Evolutionary conservation across 1,140 invertebrate genomes (phyloP).

Genomic region (Leucophenga varia): DNA sequence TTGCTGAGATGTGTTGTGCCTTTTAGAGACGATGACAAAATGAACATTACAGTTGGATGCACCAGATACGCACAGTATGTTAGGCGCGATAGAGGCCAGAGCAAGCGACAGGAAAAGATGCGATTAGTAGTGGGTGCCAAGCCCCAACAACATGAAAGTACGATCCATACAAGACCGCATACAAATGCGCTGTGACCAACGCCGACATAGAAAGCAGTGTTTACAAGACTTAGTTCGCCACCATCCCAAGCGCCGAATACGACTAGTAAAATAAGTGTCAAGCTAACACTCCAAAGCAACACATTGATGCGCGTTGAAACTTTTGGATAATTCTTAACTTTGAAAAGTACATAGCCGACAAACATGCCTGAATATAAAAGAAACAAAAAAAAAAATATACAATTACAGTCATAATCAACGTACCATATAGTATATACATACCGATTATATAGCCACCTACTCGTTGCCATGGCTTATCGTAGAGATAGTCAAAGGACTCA

Average conservation of each 20-base stretch:
- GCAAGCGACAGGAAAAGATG: conserved; percentile 74
- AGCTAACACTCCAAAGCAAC: conserved; percentile 64
- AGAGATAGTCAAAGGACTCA: conserved; percentile 78
- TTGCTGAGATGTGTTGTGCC: conserved; percentile 76
- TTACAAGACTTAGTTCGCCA: conserved; percentile 66
- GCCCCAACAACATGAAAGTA: conserved; percentile 76
- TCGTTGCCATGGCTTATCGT: conserved; percentile 82
- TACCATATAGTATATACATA: conserved; percentile 35
- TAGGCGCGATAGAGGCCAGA: conserved; percentile 82
- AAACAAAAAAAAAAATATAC: background rate
- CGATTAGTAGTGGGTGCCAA: conserved; percentile 72
- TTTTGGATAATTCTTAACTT: conserved; percentile 67
- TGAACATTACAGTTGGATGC: conserved; percentile 82
- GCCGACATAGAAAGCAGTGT: conserved; percentile 69
- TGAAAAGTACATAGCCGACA: conserved; percentile 73
- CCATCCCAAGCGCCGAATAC: conserved; percentile 77
- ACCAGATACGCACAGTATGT: conserved; percentile 90
- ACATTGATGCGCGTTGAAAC: conserved; percentile 63
- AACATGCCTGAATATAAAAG: conserved; percentile 62
- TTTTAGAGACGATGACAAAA: conserved; percentile 74
- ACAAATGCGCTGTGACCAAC: conserved; percentile 71
- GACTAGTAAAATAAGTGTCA: conserved; percentile 64
- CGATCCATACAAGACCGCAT: conserved; percentile 75
- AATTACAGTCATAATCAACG: no score
- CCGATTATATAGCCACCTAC: conserved; percentile 78